Base-by-base conservation (phyloP, 1,140 invertebrate species). In the Drepana arcuata region DNA sequence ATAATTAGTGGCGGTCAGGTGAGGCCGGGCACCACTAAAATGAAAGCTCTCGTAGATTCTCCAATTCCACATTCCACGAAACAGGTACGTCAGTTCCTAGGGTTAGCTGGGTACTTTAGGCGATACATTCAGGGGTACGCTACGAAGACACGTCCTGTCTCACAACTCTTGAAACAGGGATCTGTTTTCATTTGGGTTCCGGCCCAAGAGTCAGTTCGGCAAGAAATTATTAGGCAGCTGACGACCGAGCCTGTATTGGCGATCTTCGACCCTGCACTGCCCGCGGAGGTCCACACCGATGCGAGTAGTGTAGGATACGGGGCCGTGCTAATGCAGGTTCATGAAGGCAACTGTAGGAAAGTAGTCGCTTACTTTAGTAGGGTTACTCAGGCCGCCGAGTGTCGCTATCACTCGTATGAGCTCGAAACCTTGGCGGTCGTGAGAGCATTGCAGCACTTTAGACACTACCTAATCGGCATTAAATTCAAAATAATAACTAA, bases 401-500 rank as follows among this genome's bases (percentile, higher is more conserved):
- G 34, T n/a, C 53, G 47, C 15, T 69, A 64, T 34, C 55, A 62
- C 44, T 32, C 48, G 9, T 68, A 52, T 30, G 68, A 75, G 40
- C 30, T 72, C 12, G 67, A 68, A 32, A 56, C 60, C 0, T 36
- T 68, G 6, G 54, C 54, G 2, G 57, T 74, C 1, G 40, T 73
- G n/a, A 34, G 35, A 12, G 44, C 54, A 0, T 21, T 77, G 0
- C 58, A 67, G 41, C 30, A 47, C 10, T 77, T 70, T 16, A 48
- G 66, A 10, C 44, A 63, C 10, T 71, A 66, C 18, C 25, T 75
- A 10, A 13, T 72, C 10, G 71, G 67, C 5, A 55, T 70, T n/a
- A 34, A 42, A 7, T 83, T 82, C 32, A 64, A 29, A 4, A 42
- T 83, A 0, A 41, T 80, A 9, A 77, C 68, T 0, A 72, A 79